phyloP scores from a whole-genome alignment of 2,113 vertebrate species.

The Heterochromis multidens region DNA sequence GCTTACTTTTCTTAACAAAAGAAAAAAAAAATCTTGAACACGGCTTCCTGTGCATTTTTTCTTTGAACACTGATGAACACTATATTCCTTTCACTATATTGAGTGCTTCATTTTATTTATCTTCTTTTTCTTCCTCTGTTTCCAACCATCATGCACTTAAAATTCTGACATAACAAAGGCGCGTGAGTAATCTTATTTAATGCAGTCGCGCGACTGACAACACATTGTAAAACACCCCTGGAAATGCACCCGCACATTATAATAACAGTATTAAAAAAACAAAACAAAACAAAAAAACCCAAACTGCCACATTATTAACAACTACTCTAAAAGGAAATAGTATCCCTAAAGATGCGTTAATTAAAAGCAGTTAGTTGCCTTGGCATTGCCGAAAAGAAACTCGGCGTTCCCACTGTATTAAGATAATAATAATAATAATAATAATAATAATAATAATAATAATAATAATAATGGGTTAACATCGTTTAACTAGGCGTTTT shows the following conservation, averaged over 20 bases:
- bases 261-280: neutral
- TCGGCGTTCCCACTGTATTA: no score
- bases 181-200: neutral
- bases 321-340: no score
- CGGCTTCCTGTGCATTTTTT: neutral
- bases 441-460: no score
- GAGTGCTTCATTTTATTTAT: neutral
- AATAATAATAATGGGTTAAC: no score
- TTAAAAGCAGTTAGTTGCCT: no score
- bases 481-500: neutral
- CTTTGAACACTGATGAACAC: neutral
- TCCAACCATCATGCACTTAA: neutral
- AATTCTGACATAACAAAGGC: neutral
- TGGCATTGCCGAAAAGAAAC: no score
- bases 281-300: no score
- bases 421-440: no score
- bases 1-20: accelerated
- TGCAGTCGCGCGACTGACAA: neutral
- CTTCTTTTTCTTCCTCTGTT: neutral
- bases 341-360: no score
- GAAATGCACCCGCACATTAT: no score
- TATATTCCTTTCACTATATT: neutral
- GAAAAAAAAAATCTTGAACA: neutral
- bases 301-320: neutral
- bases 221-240: neutral